Conservation (phyloP, 2,888 invertebrate species). For the Gerris lacustris region DNA sequence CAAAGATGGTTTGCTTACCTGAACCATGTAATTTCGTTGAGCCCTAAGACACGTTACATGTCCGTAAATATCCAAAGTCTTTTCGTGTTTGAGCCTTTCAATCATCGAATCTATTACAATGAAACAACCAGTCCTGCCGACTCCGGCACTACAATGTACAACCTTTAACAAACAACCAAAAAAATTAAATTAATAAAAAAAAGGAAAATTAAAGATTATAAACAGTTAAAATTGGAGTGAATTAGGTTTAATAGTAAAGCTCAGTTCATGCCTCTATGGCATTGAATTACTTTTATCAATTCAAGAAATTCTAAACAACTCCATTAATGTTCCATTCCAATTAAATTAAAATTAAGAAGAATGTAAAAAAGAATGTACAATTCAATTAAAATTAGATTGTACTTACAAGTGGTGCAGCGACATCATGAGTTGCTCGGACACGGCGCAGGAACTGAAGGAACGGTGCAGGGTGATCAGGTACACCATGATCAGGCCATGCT, state of each 20-base stretch:
- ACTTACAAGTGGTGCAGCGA: conserved; percentile 39
- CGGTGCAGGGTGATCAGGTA: conserved; percentile 97
- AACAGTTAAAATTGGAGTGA: too few relatives aligned
- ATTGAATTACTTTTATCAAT: too few relatives aligned
- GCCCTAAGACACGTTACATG: conserved; percentile 96
- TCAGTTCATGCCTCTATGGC: too few relatives aligned
- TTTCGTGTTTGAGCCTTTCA: conserved; percentile 91
- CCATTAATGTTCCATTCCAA: too few relatives aligned
- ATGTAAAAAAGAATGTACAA: too few relatives aligned
- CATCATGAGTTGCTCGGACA: conserved; percentile 35
- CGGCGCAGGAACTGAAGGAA: conserved; percentile 92
- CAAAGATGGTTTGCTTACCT: conserved; percentile 30
- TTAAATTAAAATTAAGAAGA: too few relatives aligned
- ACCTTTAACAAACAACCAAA: conserved; percentile 17
- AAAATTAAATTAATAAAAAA: too few relatives aligned
- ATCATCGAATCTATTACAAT: conserved; percentile 99
- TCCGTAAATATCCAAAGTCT: conserved; percentile 96
- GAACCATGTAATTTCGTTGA: conserved; percentile 99
- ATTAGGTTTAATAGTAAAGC: too few relatives aligned
- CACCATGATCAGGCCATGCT: conserved; percentile 99
- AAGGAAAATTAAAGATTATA: too few relatives aligned
- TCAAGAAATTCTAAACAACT: too few relatives aligned
- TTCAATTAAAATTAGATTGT: neutral
- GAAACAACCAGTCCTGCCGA: conserved; percentile 91
- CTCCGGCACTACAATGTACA: conserved; percentile 51